Evolutionary conservation across 2,113 vertebrate species (phyloP).

Genomic region (Sula dactylatra): DNA sequence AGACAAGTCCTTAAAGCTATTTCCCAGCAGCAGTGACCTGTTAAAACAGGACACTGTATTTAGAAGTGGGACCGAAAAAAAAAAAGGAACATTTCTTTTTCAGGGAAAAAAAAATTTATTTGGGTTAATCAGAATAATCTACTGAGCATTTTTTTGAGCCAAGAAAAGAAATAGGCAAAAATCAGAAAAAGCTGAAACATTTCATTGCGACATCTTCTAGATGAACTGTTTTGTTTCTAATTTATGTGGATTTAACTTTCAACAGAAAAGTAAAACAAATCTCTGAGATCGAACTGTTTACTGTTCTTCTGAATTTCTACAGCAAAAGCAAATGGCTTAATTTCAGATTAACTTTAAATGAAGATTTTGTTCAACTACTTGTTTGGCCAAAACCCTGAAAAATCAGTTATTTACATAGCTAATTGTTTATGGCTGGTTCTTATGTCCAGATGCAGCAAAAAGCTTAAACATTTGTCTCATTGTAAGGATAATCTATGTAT

Average conservation of each 20-base stretch:
- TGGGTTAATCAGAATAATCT: neutral
- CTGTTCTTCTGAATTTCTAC: neutral
- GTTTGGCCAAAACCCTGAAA: neutral
- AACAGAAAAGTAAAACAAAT: neutral
- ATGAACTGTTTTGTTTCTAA: neutral
- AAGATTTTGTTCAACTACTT: neutral
- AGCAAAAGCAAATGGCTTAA: neutral
- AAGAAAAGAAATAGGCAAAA: neutral
- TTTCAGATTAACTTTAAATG: neutral
- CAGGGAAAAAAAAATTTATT: neutral
- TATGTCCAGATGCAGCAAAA: neutral
- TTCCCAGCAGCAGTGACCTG: neutral
- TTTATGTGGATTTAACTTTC: neutral
- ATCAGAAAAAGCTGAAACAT: neutral
- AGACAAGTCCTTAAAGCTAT: slow-evolving; percentile 2
- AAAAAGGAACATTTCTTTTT: neutral
- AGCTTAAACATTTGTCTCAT: neutral
- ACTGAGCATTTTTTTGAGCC: neutral
- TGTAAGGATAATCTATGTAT: neutral
- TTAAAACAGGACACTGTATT: neutral
- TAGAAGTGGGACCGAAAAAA: neutral
- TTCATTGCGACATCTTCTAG: neutral
- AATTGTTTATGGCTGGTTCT: neutral
- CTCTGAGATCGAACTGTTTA: neutral
- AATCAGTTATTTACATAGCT: neutral